phyloP scores from a whole-genome alignment of 1,140 invertebrate species.

The Tetramorium parvispinum region DNA sequence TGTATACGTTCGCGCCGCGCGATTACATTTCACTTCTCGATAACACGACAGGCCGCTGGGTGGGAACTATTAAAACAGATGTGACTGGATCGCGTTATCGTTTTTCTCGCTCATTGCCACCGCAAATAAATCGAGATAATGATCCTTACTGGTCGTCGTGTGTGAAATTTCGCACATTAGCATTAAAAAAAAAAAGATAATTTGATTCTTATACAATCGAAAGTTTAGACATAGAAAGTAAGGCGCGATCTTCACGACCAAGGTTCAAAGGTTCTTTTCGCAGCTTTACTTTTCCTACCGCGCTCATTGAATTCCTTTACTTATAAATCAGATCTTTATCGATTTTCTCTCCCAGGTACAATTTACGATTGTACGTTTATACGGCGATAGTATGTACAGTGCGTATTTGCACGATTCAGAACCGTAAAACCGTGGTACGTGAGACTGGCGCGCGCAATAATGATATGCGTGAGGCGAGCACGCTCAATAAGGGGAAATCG shows the following conservation, averaged over 20 bases:
- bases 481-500: constrained; percentile 67
- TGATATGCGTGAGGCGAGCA: constrained; percentile 64
- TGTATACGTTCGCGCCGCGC: neutral
- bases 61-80: constrained; percentile 34
- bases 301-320: constrained; percentile 4
- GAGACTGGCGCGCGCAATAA: constrained; percentile 56
- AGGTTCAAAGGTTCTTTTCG: neutral
- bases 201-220: neutral
- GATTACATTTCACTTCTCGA: constrained; percentile 54
- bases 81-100: neutral
- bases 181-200: neutral
- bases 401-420: constrained; percentile 52
- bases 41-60: neutral
- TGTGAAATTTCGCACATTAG: neutral
- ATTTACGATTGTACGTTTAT: neutral
- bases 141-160: neutral
- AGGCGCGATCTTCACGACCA: neutral
- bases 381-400: neutral
- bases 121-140: neutral
- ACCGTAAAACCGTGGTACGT: constrained; percentile 66
- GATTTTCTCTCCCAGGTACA: neutral
- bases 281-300: neutral
- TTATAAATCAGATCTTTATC: constrained; percentile 30
- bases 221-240: neutral
- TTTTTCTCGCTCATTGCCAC: constrained; percentile 1